These are phyloP conservation scores for Gallinago undulata DNA, from an alignment of 2,113 vertebrate species.

Conservation along the genomic window DNA sequence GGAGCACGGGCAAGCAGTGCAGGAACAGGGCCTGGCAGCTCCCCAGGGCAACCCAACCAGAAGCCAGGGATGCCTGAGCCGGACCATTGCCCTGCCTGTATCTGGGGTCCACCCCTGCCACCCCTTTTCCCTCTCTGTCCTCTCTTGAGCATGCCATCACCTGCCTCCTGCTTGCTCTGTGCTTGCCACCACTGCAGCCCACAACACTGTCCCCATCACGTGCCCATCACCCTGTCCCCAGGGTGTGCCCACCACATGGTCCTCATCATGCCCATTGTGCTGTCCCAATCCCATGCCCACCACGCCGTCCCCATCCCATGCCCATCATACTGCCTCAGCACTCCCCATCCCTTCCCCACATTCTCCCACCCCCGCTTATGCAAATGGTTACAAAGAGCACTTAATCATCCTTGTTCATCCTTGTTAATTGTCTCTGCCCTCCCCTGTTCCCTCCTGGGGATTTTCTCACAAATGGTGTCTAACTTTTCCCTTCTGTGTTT, in stretches of 20 bases:
- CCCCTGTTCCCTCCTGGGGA: conserved; percentile 39
- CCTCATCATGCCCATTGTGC: neutral
- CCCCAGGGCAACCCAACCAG: neutral
- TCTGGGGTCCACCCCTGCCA: neutral
- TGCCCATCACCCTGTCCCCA: neutral
- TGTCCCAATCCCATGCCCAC: neutral
- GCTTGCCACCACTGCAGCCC: neutral
- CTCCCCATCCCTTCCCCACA: neutral
- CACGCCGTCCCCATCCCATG: neutral
- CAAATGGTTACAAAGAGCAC: neutral
- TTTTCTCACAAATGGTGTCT: conserved; percentile 84
- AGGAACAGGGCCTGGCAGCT: neutral
- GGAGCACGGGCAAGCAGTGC: neutral
- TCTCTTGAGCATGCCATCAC: neutral
- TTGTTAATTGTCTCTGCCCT: conserved; percentile 41
- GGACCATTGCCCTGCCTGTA: neutral
- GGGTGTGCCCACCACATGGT: rapidly evolving
- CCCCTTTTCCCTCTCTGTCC: neutral
- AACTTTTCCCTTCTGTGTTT: conserved; percentile 83
- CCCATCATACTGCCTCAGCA: neutral
- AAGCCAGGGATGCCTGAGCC: neutral
- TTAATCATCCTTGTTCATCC: conserved; percentile 67
- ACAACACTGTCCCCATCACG: too few species aligned
- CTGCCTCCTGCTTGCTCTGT: neutral
- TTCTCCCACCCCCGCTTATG: neutral